A percentile compares a stretch with the other conserved stretches of the same genome.
These are phyloP conservation scores for Pseudochromis fuscus DNA, from an alignment of 2,797 vertebrate genomes.

Conservation along the genomic window DNA sequence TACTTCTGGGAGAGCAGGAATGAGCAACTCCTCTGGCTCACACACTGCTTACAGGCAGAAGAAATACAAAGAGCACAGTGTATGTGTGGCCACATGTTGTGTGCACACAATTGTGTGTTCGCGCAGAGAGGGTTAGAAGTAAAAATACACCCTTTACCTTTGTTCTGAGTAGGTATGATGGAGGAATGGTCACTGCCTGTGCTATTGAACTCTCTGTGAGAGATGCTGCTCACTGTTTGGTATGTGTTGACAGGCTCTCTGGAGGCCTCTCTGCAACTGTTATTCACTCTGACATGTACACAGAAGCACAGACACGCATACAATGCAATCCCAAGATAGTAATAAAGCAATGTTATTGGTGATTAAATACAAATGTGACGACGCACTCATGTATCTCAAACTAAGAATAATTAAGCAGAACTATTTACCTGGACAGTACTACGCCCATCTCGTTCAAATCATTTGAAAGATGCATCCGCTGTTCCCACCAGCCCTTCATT, in stretches of 20 bases:
- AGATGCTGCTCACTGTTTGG: slow-evolving; percentile 64
- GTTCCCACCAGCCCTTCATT: slow-evolving; percentile 58
- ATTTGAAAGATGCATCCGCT: slow-evolving; percentile 69
- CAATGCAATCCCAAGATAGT: neutral
- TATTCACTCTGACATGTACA: slow-evolving; percentile 70
- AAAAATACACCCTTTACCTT: slow-evolving; percentile 57
- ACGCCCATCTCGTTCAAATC: slow-evolving; percentile 75
- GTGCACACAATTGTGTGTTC: neutral
- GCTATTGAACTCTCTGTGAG: slow-evolving; percentile 71
- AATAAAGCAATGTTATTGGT: neutral
- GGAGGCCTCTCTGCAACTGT: slow-evolving; percentile 55
- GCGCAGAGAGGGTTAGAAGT: neutral
- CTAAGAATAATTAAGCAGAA: no score
- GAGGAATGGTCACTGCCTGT: slow-evolving; percentile 58
- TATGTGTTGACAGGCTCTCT: slow-evolving; percentile 58
- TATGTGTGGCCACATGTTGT: neutral
- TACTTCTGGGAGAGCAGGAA: slow-evolving; percentile 70
- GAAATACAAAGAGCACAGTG: slow-evolving; percentile 24
- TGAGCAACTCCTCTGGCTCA: slow-evolving; percentile 62
- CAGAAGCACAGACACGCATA: slow-evolving; percentile 25
- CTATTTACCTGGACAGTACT: slow-evolving; percentile 76
- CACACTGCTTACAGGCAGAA: slow-evolving; percentile 29
- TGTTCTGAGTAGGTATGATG: slow-evolving; percentile 52
- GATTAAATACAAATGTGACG: neutral
- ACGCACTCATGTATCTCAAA: no score